Evolutionary conservation across 2,888 invertebrate species (phyloP), one percentile per base, ranked within the genome.

Genomic region (Psylliodes chrysocephalus): DNA sequence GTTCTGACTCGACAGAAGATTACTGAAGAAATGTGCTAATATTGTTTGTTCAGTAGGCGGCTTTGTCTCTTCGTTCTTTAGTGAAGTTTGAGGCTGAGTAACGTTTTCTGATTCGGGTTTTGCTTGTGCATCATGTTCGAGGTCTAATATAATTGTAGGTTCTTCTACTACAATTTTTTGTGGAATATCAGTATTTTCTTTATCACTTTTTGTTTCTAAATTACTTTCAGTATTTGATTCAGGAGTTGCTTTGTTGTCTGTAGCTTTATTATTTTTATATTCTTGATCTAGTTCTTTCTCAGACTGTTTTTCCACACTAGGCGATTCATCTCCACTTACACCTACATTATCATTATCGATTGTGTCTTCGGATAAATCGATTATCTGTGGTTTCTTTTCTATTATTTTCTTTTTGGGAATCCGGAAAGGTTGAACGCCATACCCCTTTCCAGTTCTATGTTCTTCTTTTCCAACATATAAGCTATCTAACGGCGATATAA

Each of bases 401-500:
- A 67, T 65, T 15, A 61, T 67, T 22, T 66, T 69, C 33, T 67
- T 68, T 73, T 86, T 86, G 0, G 87, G 87, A 62, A 87, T 87
- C 71, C 84, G 84, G 64, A 86, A 87, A 17, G 81, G 84, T 63
- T 86, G 85, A 12, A 85, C 70, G 3, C 84, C 84, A 67, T 84
- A 83, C 1, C 84, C 84, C 65, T 83, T 82, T 1, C 83, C 83
- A 7, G 82, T 82, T 66, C 80, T 82, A 1, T 79, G 76, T 51
- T 81, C 77, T 15, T 83, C 81, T 15, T 82, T 79, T 1, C 76
- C 77, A 1, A 82, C 79, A 68, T 86, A 86, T 3, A 86, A 75
- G 68, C 83, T 84, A 63, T 85, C 83, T 35, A 86, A 67, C 0
- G 85, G 85, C 0, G 85, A 85, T 1, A 78, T 75, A 75, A 84